Base-by-base conservation (phyloP, 2,797 vertebrate species). In the Euthynnus affinis region DNA sequence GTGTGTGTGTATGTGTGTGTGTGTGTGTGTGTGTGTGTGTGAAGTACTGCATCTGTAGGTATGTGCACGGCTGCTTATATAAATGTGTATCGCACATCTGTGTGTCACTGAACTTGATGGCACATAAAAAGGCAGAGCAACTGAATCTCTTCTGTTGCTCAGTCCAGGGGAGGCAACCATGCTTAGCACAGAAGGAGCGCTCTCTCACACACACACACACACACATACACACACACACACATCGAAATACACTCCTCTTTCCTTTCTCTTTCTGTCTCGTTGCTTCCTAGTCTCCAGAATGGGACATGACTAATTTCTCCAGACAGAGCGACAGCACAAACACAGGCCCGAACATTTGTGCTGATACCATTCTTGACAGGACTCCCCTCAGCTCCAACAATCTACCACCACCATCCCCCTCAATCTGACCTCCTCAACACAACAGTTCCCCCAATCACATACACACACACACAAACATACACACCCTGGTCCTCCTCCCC, bases 271-370 rank as follows among this genome's bases (percentile, higher is more conserved):
- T 75, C 51, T 44, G 34, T 82, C 82, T 79, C 1, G 15, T 73
- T 76, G 59, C 79, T 62, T 85, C 76, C 37, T 37, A 18, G 52
- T 87, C 69, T 87, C 83, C 63, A 68, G 68, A 84, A 83, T 32
- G 53, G 76, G 81, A 85, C 71, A 79, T 73, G 85, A 90, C 90
- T 92, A 90, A 93, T 93, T 90, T 81, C 83, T 84, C 52, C 76
- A 83, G 91, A 91, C 83, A 92, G 74, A 79, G 75, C 71, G 56
- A 89, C 81, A 88, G 81, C 80, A 48, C 80, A 87, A 89, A 91
- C 88, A 87, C 73, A 76, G 76, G 52, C 62, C 40, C 48, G 17
- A 68, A 78, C 76, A 88, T 85, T 81, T 82, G 76, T 71, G 73
- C 75, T 29, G 82, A 90, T 86, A 89, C 87, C 29, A 23, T 78